A percentile compares a stretch with the other conserved stretches of the same genome.
Evolutionary conservation across 2,888 invertebrate genomes (phyloP).

Genomic region (Diarsia brunnea): DNA sequence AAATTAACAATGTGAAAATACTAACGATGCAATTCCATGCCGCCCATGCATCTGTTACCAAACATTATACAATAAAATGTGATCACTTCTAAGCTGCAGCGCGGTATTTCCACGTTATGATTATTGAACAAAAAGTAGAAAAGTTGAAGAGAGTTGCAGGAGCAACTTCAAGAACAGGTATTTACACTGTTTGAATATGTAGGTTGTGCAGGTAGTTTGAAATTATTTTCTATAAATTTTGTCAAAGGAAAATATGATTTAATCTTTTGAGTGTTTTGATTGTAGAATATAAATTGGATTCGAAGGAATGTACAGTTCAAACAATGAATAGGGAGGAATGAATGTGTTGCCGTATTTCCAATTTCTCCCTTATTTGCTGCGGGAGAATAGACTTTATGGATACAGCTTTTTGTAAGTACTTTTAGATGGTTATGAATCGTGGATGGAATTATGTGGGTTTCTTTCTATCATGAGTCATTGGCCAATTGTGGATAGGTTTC

Average conservation of each 20-base stretch:
- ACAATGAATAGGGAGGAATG: constrained; percentile 5
- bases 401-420: constrained; percentile 5
- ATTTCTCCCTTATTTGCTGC: constrained; percentile 11
- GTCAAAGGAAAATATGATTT: constrained; percentile 51
- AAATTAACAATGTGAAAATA: not conserved
- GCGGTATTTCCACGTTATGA: constrained; percentile 87
- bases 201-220: constrained; percentile 84
- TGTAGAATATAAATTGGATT: constrained; percentile 6
- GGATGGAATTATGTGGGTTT: not conserved
- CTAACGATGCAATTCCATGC: not conserved
- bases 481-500: not conserved
- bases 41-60: constrained; percentile 15
- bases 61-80: constrained; percentile 46
- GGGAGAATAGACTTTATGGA: constrained; percentile 8
- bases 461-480: constrained; percentile 6
- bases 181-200: constrained; percentile 90
- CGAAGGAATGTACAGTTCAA: constrained; percentile 1
- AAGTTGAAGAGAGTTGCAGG: constrained; percentile 90
- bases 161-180: constrained; percentile 90
- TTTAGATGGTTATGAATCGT: not conserved
- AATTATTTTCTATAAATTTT: constrained; percentile 77
- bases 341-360: constrained; percentile 3
- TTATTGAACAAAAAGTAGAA: constrained; percentile 90
- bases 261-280: constrained; percentile 41
- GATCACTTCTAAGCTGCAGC: constrained; percentile 48